These are phyloP conservation scores for Styela clava DNA, from an alignment of 23 tunicate species.

Conservation along the genomic window DNA sequence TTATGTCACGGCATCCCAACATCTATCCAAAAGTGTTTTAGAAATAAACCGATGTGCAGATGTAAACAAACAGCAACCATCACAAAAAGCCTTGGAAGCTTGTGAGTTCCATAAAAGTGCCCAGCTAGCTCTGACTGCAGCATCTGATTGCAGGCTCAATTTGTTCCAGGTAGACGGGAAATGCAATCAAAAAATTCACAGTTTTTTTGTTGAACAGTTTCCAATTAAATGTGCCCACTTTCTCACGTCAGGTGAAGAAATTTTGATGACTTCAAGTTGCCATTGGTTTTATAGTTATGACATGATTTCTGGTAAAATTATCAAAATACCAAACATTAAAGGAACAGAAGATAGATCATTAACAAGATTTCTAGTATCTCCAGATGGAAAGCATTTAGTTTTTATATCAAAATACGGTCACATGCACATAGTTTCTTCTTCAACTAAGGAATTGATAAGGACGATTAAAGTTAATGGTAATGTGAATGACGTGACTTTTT, in stretches of 20 bases:
- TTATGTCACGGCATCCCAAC: conserved; percentile 7
- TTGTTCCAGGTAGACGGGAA: conserved; percentile 91
- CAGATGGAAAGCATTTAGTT: conserved; percentile 64
- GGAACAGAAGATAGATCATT: conserved; percentile 33
- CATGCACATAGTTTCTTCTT: conserved; percentile 65
- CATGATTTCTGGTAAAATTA: conserved; percentile 63
- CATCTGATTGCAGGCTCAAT: conserved; percentile 66
- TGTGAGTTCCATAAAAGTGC: conserved; percentile 75
- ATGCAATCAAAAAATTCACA: conserved; percentile 75
- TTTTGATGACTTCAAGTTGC: conserved; percentile 59
- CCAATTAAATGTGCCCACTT: conserved; percentile 89
- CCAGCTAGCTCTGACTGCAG: conserved; percentile 82
- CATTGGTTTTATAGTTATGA: conserved; percentile 63
- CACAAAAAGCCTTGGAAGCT: conserved; percentile 37
- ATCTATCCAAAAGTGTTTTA: conserved; percentile 30
- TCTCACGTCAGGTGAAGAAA: conserved; percentile 54
- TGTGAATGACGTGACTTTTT: conserved; percentile 69
- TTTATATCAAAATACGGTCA: conserved; percentile 79
- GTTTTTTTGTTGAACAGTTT: conserved; percentile 76
- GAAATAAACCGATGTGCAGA: conserved; percentile 58
- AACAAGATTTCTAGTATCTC: conserved; percentile 61
- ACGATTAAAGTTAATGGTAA: conserved; percentile 83
- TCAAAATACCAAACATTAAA: conserved; percentile 31
- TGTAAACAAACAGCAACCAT: conserved; percentile 58
- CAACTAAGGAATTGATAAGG: conserved; percentile 61